phyloP scores from a whole-genome alignment of 2,113 vertebrate species.

The Hystrix cristata region DNA sequence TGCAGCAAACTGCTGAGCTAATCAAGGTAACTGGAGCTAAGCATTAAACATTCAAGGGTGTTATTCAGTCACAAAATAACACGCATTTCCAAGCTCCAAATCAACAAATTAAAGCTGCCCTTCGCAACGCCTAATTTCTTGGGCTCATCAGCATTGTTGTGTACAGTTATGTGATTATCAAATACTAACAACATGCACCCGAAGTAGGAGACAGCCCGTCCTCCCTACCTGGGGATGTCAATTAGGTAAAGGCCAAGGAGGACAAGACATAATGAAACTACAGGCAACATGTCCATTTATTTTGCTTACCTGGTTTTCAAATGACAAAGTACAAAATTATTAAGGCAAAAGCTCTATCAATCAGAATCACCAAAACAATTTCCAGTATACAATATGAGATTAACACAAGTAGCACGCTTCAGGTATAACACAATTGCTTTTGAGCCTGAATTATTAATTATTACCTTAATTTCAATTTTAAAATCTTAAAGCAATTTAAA shows the following conservation, averaged over 20 bases:
- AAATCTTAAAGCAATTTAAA: background rate
- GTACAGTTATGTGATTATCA: background rate
- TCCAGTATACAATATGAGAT: background rate
- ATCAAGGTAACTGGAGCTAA: conserved; percentile 75
- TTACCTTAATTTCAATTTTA: background rate
- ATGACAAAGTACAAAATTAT: conserved; percentile 7
- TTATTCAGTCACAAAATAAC: conserved; percentile 72
- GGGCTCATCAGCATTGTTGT: conserved; percentile 24
- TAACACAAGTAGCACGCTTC: background rate
- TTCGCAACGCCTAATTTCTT: background rate
- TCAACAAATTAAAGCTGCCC: conserved; percentile 68
- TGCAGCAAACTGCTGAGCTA: conserved; percentile 50
- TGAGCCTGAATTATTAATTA: background rate
- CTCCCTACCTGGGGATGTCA: background rate
- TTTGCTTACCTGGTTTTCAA: background rate
- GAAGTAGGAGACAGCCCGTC: background rate
- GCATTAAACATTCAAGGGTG: conserved; percentile 55
- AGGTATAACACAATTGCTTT: conserved; percentile 10
- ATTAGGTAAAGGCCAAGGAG: conserved; percentile 40
- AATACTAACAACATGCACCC: background rate
- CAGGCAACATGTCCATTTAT: conserved; percentile 43
- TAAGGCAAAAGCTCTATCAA: background rate
- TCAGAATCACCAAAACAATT: background rate
- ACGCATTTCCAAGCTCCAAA: conserved; percentile 15
- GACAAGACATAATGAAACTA: conserved; percentile 47